Evolutionary conservation across 2,113 vertebrate genomes (phyloP), one percentile per base, ranked within the genome.

Genomic region (Pseudorasbora parva): DNA sequence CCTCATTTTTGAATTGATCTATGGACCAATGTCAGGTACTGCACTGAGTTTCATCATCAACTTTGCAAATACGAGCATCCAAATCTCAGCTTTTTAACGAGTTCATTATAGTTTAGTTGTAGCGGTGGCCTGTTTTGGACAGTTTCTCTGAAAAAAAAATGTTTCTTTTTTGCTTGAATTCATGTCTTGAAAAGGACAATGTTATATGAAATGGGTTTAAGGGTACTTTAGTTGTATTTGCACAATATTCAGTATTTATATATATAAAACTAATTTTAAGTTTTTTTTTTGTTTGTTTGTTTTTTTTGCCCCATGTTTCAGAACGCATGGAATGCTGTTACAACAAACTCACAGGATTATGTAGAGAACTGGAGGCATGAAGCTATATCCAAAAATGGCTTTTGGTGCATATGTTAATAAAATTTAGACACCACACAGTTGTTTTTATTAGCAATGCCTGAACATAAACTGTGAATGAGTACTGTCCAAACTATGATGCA

Each of bases 211-310:
- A 60, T 54, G 68, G 12, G 49, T 37, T 51, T 72, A 57, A 81
- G 19, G 82, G 80, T 86, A 87, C 62, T 78, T 57, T 73, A 49
- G 80, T 64, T 80, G 71, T 86, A 85, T 88, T 88, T 88, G 81
- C 77, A 85, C 87, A 87, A 8, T 47, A 27, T 78, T 73, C 62
- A 76, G 75, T 83, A 76, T 76, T 83, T 86, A 71, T 84, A 78
- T 81, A 84, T n/a, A n/a, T n/a, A 75, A 49, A 75, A 59, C 33
- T 84, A 78, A 23, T 37, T 37, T 54, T 1, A 37, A 54, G 19
- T 69, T 33, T 69, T 41, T 68, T 19, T 69, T 21, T 19, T 21
- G n/a, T n/a, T n/a, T n/a, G n/a, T n/a, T n/a, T n/a, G n/a, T n/a
- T 78, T 54, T 23, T 68, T 79, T 3, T 12, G 41, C 3, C 8